Base-by-base conservation (phyloP, 2,113 vertebrate species). In the Trichechus manatus region DNA sequence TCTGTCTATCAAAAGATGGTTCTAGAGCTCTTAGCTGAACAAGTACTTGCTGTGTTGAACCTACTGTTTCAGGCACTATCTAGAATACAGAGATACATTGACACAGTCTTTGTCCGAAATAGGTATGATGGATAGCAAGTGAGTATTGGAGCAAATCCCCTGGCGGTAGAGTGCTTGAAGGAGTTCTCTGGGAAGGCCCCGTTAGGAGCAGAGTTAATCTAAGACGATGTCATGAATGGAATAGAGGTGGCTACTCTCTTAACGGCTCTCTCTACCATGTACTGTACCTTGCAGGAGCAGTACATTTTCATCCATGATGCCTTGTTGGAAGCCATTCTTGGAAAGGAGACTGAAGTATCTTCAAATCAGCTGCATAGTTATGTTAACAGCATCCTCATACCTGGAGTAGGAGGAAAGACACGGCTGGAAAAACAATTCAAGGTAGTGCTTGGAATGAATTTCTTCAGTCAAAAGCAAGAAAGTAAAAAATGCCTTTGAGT, bases 221-320 rank as follows among this genome's bases (percentile, higher is more conserved):
- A 39, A 63, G 53, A 9, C 14, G 33, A 6, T n/a, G 29, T 68
- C 13, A 3, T 22, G 42, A 56, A 42, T 7, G 7, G 39, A 33
- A 11, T 39, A 4, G 70, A 64, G 23, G 5, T 47, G 36, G 8
- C 19, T 39, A 0, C 3, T 42, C 4, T n/a, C 4, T 13, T 29
- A 17, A 4, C 23, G n/a, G 33, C 25, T 33, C 14, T 22, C 53
- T 64, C 84, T 2, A 19, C 56, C 47, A 6, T 36, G 2, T 15
- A 6, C 13, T 36, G 61, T 97, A 14, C 77, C 95, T 95, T 98
- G 92, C 86, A 99, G 99, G 99, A 99, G 98, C 99, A 99, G 99
- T 99, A 99, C 96, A 98, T 99, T 98, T 99, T 99, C 98, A 99
- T 99, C 98, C 99, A 99, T 29, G 99, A 99, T 98, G 99, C 99